Conservation (phyloP, 37 sponge, comb jelly and placozoan genomes). For the Beroe ovata region DNA sequence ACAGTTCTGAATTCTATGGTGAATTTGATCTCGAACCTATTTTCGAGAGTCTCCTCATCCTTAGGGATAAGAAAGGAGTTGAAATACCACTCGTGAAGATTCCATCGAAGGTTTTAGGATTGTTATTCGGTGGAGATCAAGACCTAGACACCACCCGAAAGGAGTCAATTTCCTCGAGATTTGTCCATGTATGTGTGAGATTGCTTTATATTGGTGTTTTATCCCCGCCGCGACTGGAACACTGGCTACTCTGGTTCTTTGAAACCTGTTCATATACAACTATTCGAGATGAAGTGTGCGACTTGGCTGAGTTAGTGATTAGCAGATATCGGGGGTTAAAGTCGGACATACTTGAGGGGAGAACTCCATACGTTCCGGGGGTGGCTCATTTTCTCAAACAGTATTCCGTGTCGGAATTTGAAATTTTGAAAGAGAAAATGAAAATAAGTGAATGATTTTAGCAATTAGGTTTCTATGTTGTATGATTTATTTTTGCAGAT, state of each 20-base stretch:
- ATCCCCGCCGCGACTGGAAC: slow-evolving; percentile 38
- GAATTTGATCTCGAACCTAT: neutral
- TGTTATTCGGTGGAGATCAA: neutral
- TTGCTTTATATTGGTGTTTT: slow-evolving; percentile 4
- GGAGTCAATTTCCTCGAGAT: slow-evolving; percentile 4
- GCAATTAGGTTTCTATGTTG: neutral
- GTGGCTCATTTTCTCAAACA: slow-evolving; percentile 47
- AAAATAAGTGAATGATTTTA: neutral
- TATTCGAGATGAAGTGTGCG: neutral
- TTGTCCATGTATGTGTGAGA: slow-evolving; percentile 13
- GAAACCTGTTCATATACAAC: neutral
- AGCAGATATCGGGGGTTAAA: neutral
- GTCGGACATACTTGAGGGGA: neutral
- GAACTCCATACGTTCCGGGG: neutral
- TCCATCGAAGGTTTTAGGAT: neutral
- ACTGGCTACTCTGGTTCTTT: slow-evolving; percentile 53
- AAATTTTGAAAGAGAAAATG: slow-evolving; percentile 31
- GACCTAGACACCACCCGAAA: too few relatives aligned
- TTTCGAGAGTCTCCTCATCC: neutral
- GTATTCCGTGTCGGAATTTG: slow-evolving; percentile 21
- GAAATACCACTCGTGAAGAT: slow-evolving; percentile 8
- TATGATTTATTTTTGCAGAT: neutral
- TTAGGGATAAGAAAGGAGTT: slow-evolving; percentile 1
- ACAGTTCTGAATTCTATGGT: too few relatives aligned
- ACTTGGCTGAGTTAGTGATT: neutral